Conservation (phyloP, 2,888 invertebrate genomes). For the Deilephila porcellus region DNA sequence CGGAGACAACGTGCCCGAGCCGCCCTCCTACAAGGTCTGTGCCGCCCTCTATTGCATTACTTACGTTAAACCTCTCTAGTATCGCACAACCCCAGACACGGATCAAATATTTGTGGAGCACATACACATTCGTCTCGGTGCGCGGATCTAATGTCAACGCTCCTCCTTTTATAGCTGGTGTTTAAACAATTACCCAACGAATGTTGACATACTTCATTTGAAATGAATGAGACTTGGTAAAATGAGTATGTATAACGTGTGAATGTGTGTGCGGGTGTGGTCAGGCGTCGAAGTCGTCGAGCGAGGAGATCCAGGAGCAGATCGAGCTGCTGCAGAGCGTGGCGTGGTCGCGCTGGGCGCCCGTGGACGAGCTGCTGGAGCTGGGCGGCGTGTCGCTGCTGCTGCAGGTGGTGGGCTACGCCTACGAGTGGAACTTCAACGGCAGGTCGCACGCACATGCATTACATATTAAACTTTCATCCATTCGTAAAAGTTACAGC, state of each 20-base stretch:
- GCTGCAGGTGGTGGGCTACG: conserved; percentile 93
- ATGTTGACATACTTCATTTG: too few relatives aligned
- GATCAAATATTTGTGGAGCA: too few relatives aligned
- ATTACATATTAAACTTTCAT: too few relatives aligned
- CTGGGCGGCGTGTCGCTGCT: conserved; percentile 93
- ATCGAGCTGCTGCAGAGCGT: conserved; percentile 92
- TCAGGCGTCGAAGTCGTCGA: conserved; percentile 86
- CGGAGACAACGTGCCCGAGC: conserved; percentile 74
- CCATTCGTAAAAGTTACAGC: too few relatives aligned
- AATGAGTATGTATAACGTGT: too few relatives aligned
- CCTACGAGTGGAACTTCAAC: conserved; percentile 96
- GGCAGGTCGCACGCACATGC: conserved; percentile 83
- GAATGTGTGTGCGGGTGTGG: conserved; percentile 3
- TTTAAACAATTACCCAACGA: too few relatives aligned
- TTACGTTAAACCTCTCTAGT: neutral
- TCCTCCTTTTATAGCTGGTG: too few relatives aligned
- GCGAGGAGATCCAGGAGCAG: conserved; percentile 94
- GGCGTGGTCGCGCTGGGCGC: conserved; percentile 91
- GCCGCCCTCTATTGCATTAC: neutral
- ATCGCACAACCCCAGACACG: too few relatives aligned
- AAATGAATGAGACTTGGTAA: too few relatives aligned
- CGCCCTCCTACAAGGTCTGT: conserved; percentile 76
- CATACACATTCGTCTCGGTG: too few relatives aligned
- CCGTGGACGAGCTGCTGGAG: conserved; percentile 94
- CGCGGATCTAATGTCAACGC: too few relatives aligned